Evolutionary conservation across 1,140 invertebrate genomes (phyloP).

Genomic region (Drosophila paulistorum): DNA sequence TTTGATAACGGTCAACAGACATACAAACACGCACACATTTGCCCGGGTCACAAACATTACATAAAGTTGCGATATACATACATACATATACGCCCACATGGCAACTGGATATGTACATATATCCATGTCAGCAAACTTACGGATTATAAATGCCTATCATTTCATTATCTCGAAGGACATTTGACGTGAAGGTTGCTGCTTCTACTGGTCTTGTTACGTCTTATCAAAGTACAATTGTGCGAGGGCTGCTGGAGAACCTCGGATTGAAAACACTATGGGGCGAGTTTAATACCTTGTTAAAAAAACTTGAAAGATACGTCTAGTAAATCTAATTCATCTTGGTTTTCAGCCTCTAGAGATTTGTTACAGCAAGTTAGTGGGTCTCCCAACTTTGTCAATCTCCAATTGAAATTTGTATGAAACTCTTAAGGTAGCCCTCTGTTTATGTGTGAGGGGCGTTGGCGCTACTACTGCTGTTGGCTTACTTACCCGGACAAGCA

Average conservation of each 20-base stretch:
- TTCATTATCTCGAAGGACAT: slow-evolving; percentile 72
- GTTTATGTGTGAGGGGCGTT: slow-evolving; percentile 40
- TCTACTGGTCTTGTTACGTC: slow-evolving; percentile 18
- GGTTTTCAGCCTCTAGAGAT: too few species aligned
- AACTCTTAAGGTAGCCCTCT: neutral
- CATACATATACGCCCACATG: slow-evolving; percentile 29
- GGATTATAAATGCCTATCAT: slow-evolving; percentile 53
- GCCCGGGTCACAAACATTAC: slow-evolving; percentile 51
- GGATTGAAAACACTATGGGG: too few species aligned
- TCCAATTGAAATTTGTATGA: too few species aligned
- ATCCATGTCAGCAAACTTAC: slow-evolving; percentile 35
- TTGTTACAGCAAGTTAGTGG: too few species aligned
- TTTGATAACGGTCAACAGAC: slow-evolving; percentile 60
- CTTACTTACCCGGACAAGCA: slow-evolving; percentile 46
- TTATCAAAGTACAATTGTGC: slow-evolving; percentile 31
- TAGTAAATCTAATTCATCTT: too few species aligned
- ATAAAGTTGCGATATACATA: slow-evolving; percentile 52
- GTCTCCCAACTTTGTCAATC: too few species aligned
- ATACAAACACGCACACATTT: slow-evolving; percentile 18
- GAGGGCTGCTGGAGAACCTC: neutral
- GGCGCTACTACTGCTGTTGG: slow-evolving; percentile 27
- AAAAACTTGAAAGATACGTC: too few species aligned
- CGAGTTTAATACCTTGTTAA: too few species aligned
- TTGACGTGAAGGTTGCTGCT: slow-evolving; percentile 49
- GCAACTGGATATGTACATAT: slow-evolving; percentile 37